Conservation (phyloP, 2,113 vertebrate genomes). For the Serinus canaria region DNA sequence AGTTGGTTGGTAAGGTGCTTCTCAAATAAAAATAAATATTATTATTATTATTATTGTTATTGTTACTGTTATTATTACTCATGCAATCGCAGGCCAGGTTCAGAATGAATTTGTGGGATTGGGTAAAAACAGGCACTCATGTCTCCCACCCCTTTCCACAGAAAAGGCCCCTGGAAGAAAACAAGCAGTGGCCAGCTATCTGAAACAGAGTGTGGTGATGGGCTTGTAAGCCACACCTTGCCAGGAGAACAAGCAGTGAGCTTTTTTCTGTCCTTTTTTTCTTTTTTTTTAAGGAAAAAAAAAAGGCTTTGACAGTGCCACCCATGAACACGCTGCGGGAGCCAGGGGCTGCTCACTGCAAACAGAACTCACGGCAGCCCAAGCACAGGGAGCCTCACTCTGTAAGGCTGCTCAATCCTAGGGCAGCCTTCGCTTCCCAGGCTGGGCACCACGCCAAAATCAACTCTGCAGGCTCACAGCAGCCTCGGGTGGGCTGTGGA, state of each 20-base stretch:
- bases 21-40: conserved; percentile 66
- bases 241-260: not conserved
- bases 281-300: not conserved
- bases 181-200: not conserved
- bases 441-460: not conserved
- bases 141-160: conserved; percentile 56
- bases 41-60: not conserved
- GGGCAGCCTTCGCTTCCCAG: not conserved
- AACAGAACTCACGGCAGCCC: not conserved
- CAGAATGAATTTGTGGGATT: conserved; percentile 68
- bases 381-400: not conserved
- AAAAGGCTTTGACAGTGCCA: not conserved
- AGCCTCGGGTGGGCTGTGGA: not conserved
- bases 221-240: not conserved
- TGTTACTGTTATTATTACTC: conserved; percentile 67
- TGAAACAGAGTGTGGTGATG: not conserved
- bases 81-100: conserved; percentile 78
- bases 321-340: not conserved
- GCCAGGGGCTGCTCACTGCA: conserved; percentile 23
- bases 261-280: not conserved
- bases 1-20: conserved; percentile 77
- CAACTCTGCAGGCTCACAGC: not conserved
- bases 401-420: not conserved
- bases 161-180: conserved; percentile 62
- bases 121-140: conserved; percentile 71